Evolutionary conservation across 2,797 vertebrate genomes (phyloP).

Genomic region (Hypotaenidia philippensis): DNA sequence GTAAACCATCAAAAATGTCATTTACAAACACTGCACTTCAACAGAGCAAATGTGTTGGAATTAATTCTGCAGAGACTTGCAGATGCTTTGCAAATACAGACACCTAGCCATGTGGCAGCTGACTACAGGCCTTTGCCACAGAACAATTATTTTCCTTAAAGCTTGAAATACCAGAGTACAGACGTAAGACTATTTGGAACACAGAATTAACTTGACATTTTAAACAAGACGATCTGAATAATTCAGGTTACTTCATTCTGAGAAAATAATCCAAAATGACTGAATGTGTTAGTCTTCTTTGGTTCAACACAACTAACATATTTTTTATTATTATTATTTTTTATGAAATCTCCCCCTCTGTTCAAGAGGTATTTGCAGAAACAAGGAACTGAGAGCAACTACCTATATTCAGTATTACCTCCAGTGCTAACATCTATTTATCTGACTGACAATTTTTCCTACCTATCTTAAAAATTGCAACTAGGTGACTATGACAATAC

Average conservation of each 20-base stretch:
- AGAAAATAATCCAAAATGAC: conserved; percentile 1
- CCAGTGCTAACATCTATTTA: background rate
- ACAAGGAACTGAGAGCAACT: background rate
- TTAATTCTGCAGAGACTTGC: background rate
- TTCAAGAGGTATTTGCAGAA: background rate
- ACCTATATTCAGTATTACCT: background rate
- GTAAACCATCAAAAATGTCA: conserved; percentile 4
- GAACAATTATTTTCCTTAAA: conserved; percentile 4
- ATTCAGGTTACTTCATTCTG: background rate
- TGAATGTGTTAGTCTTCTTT: background rate
- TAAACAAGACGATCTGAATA: background rate
- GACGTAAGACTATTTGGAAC: background rate
- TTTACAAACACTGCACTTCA: conserved; percentile 22
- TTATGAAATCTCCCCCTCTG: background rate
- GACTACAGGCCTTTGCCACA: background rate
- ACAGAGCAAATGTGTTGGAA: background rate
- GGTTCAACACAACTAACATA: background rate
- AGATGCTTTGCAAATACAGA: conserved; percentile 13
- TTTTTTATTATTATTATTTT: background rate
- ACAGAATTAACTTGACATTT: conserved; percentile 8
- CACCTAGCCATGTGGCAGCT: background rate
- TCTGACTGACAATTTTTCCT: background rate
- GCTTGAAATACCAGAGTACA: background rate
- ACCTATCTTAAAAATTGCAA: background rate
- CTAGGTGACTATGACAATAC: background rate